These are phyloP conservation scores for Chionoecetes opilio DNA, from an alignment of 1,140 invertebrate genomes.

Conservation along the genomic window DNA sequence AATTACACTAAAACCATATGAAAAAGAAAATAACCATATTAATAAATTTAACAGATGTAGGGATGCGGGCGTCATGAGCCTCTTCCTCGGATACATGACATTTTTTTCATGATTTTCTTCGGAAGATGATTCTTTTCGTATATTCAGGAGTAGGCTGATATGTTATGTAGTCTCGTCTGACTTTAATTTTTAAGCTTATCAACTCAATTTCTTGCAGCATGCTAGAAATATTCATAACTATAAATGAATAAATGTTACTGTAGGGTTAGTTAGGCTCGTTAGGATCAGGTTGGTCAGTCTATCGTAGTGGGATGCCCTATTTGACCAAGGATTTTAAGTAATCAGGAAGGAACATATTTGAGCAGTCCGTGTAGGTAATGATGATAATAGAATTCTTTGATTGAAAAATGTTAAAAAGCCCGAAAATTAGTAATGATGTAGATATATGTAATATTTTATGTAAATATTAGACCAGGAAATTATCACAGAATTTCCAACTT, in stretches of 20 bases:
- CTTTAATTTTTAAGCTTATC: neutral
- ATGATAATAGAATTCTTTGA: neutral
- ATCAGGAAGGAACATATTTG: neutral
- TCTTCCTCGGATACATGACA: neutral
- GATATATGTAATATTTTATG: neutral
- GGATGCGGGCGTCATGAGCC: too few species aligned
- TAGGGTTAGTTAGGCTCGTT: neutral
- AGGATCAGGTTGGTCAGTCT: neutral
- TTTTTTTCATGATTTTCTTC: too few species aligned
- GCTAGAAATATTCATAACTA: neutral
- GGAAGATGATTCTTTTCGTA: too few species aligned
- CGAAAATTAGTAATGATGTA: neutral
- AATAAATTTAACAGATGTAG: too few species aligned
- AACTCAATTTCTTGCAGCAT: neutral
- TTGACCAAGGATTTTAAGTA: neutral
- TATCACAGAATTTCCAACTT: neutral
- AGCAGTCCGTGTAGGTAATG: neutral
- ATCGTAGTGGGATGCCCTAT: neutral
- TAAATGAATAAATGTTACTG: too few species aligned
- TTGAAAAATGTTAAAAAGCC: neutral
- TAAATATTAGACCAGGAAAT: neutral
- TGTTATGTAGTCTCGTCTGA: neutral
- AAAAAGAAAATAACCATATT: too few species aligned
- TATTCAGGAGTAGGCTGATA: neutral
- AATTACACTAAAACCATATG: too few species aligned